Evolutionary conservation across 2,888 invertebrate species (phyloP).

Genomic region (Dynastes grantii): DNA sequence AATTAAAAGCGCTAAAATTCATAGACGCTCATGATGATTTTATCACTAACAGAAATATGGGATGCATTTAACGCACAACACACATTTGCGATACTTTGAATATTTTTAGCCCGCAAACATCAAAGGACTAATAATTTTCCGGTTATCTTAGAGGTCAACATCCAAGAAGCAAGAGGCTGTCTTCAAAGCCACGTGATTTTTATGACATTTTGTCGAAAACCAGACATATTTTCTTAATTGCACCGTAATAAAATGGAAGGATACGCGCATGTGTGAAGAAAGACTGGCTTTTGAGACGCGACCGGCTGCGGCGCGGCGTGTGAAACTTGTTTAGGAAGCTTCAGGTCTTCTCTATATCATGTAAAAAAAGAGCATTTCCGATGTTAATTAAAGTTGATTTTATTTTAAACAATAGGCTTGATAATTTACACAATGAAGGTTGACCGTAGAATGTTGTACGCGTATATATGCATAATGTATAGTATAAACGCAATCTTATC

Average conservation of each 20-base stretch:
- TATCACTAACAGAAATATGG: no score
- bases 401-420: conserved; percentile 1
- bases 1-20: no score
- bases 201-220: conserved; percentile 6
- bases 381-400: conserved; percentile 4
- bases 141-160: no score
- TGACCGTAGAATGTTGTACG: conserved; percentile 4
- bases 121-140: no score
- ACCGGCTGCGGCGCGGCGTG: no score
- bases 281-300: background rate
- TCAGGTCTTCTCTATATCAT: background rate
- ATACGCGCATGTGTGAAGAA: conserved; percentile 20
- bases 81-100: no score
- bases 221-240: conserved; percentile 7
- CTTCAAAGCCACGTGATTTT: background rate
- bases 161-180: background rate
- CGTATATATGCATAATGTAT: background rate
- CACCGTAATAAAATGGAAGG: background rate
- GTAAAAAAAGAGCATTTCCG: conserved; percentile 2
- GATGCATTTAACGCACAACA: no score
- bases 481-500: conserved; percentile 13
- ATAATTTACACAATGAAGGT: conserved; percentile 12
- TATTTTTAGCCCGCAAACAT: no score
- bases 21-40: no score
- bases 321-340: conserved; percentile 18